Evolutionary conservation across 1,140 invertebrate species (phyloP).

Genomic region (Zaprionus lachaisei): DNA sequence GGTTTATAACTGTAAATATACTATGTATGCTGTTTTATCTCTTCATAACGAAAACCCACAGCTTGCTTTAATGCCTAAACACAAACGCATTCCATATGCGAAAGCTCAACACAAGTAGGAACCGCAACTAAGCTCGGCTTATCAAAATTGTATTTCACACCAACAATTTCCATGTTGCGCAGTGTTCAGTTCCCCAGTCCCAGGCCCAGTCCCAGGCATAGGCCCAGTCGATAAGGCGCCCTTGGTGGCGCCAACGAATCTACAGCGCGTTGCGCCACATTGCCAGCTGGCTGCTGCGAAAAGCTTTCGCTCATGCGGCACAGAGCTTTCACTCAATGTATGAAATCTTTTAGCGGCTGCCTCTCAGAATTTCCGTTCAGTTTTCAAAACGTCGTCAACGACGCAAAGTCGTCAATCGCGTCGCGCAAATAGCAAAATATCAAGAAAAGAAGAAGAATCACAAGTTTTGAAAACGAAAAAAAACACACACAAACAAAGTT

Average conservation of each 20-base stretch:
- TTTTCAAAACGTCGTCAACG: constrained; percentile 67
- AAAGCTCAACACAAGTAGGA: neutral
- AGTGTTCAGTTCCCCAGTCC: neutral
- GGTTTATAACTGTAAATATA: neutral
- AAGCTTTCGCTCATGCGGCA: constrained; percentile 31
- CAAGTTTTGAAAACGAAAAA: constrained; percentile 11
- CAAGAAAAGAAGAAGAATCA: constrained; percentile 12
- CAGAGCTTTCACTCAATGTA: constrained; percentile 59
- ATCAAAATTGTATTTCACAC: neutral
- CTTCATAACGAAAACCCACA: neutral
- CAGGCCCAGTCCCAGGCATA: too few species aligned
- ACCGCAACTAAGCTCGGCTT: constrained; percentile 4
- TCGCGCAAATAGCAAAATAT: constrained; percentile 20
- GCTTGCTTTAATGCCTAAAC: neutral
- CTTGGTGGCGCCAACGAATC: constrained; percentile 57
- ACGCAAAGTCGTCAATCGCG: constrained; percentile 52
- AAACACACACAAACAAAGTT: neutral
- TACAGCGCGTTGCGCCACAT: constrained; percentile 6
- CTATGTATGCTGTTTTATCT: neutral
- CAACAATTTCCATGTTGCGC: neutral
- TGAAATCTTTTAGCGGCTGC: constrained; percentile 47
- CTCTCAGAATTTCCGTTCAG: constrained; percentile 64
- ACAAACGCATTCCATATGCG: neutral
- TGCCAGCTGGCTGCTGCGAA: constrained; percentile 56
- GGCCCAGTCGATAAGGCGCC: constrained; percentile 2